These are phyloP conservation scores for Tachina lurida DNA, from an alignment of 2,888 invertebrate genomes.

Conservation along the genomic window DNA sequence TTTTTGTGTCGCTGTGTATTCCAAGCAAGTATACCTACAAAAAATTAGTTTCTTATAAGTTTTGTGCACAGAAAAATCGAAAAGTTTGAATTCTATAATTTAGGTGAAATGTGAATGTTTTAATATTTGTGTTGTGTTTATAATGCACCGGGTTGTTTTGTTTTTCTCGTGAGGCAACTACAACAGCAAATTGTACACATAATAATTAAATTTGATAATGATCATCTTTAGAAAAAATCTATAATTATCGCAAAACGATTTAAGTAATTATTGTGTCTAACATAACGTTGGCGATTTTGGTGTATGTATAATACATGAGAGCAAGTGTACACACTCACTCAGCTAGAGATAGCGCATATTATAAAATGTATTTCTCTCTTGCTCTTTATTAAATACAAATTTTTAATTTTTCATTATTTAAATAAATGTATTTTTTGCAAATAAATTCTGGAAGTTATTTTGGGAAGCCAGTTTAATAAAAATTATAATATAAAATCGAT, in stretches of 20 bases:
- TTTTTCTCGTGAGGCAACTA: slow-evolving; percentile 43
- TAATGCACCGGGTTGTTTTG: slow-evolving; percentile 62
- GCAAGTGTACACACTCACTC: slow-evolving; percentile 37
- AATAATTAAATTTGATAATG: slow-evolving; percentile 75
- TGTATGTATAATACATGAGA: slow-evolving; percentile 43
- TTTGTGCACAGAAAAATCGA: slow-evolving; percentile 36
- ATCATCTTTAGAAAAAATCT: slow-evolving; percentile 76
- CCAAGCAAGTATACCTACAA: slow-evolving; percentile 71
- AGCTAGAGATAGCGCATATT: background rate
- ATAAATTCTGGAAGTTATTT: slow-evolving; percentile 15
- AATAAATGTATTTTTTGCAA: slow-evolving; percentile 16
- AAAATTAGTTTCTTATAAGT: slow-evolving; percentile 47
- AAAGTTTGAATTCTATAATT: slow-evolving; percentile 36
- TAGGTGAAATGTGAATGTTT: slow-evolving; percentile 25
- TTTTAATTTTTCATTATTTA: slow-evolving; percentile 18
- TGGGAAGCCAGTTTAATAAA: background rate
- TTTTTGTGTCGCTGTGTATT: slow-evolving; percentile 64
- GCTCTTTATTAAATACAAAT: slow-evolving; percentile 11
- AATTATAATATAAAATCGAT: background rate
- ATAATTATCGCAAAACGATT: slow-evolving; percentile 76
- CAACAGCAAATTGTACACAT: slow-evolving; percentile 24
- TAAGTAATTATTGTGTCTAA: slow-evolving; percentile 70
- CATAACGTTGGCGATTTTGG: slow-evolving; percentile 60
- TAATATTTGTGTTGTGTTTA: slow-evolving; percentile 52
- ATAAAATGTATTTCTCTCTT: slow-evolving; percentile 34